A percentile compares a stretch with the other conserved stretches of the same genome.
Conservation (phyloP, 2,797 vertebrate species). For the Pseudomugil gertrudae region DNA sequence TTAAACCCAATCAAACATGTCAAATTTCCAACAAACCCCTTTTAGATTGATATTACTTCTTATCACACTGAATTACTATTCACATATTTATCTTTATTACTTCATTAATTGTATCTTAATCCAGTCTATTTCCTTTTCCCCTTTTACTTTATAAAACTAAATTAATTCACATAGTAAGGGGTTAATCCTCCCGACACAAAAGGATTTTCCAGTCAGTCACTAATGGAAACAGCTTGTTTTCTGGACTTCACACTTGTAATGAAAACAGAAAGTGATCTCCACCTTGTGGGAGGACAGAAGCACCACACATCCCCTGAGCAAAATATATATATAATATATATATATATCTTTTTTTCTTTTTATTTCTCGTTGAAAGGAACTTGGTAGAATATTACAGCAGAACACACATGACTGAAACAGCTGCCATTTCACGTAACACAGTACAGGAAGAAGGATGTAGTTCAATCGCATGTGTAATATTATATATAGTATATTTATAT, state of each 20-base stretch:
- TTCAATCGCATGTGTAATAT: slow-evolving; percentile 84
- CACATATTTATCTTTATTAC: no score
- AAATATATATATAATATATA: no score
- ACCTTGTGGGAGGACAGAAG: slow-evolving; percentile 19
- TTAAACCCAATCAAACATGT: no score
- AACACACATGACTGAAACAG: slow-evolving; percentile 94
- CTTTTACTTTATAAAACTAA: no score
- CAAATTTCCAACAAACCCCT: no score
- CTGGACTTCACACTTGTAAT: neutral
- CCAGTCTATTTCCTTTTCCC: no score
- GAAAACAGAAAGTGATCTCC: neutral
- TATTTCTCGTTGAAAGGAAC: slow-evolving; percentile 84
- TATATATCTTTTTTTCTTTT: slow-evolving; percentile 73
- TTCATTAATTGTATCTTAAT: no score
- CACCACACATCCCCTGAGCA: slow-evolving; percentile 77
- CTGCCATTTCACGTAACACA: slow-evolving; percentile 98
- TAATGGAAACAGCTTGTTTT: neutral
- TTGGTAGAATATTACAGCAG: slow-evolving; percentile 91
- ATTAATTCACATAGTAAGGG: neutral
- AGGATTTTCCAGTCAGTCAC: neutral
- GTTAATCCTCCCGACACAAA: neutral
- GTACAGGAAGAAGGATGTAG: slow-evolving; percentile 92
- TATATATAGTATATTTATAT: slow-evolving; percentile 80
- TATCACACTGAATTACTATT: no score
- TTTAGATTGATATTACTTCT: no score